Conservation (phyloP, 2,888 invertebrate genomes). For the Oligia strigilis region DNA sequence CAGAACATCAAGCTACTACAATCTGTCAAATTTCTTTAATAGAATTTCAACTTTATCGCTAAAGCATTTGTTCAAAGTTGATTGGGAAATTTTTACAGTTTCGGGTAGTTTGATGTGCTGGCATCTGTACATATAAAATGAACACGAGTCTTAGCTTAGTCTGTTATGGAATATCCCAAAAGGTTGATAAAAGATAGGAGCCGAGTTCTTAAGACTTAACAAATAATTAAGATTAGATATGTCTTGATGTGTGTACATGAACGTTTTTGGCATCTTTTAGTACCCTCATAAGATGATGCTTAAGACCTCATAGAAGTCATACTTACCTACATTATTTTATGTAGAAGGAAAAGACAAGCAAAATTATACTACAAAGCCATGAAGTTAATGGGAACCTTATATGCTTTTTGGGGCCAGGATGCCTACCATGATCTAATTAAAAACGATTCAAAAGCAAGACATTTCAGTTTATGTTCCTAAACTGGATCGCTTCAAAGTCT, state of each 20-base stretch:
- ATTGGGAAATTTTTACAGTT: too few relatives aligned
- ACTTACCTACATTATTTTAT: background rate
- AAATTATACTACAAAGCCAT: background rate
- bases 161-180: conserved; percentile 50
- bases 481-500: too few relatives aligned
- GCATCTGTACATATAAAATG: background rate
- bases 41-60: too few relatives aligned
- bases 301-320: conserved; percentile 1
- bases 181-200: conserved; percentile 39
- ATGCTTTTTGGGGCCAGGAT: background rate
- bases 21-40: too few relatives aligned
- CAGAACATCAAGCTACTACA: too few relatives aligned
- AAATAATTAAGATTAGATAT: conserved; percentile 59
- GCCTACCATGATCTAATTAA: too few relatives aligned
- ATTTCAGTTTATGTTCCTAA: too few relatives aligned
- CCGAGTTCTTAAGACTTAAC: conserved; percentile 27
- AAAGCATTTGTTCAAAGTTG: too few relatives aligned
- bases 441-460: too few relatives aligned
- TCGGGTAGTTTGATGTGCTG: too few relatives aligned
- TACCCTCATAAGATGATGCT: background rate
- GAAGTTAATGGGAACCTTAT: background rate
- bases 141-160: background rate
- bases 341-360: background rate
- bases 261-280: conserved; percentile 35
- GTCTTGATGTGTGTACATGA: conserved; percentile 28